Base-by-base conservation (phyloP, 2,113 vertebrate genomes). In the Dendropsophus ebraccatus region DNA sequence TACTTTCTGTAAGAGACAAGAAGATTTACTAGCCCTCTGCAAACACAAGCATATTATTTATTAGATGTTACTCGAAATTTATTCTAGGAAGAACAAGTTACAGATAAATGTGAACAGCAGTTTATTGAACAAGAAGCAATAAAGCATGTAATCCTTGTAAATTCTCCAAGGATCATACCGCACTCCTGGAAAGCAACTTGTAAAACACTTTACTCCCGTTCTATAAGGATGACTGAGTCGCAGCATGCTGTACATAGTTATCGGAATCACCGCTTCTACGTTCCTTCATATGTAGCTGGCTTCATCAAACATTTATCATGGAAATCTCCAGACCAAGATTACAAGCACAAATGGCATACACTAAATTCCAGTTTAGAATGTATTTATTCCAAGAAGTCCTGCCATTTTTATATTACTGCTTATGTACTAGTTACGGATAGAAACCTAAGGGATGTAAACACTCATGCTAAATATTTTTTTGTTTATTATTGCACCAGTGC, bases 51-150 rank as follows among this genome's bases (percentile, higher is more conserved):
- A 86, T 70, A 73, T 86, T 81, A 86, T 86, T 86, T 81, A 81
- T 81, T 86, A 86, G 78, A 81, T 80, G 84, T 73, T 86, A 81
- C 85, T 62, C 54, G 45, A 72, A 86, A 81, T 86, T 72, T 86
- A 81, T 86, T 81, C 78, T 86, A 35, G 76, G 50, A 79, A 79
- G 84, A 86, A 86, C 84, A 86, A 79, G 76, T 86, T 86, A 80
- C 76, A 72, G 84, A 86, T 86, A 86, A 79, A 86, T 80, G 62
- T 56, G 76, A 86, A 80, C 84, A 86, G 76, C 84, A 70, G 84
- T 86, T 86, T 86, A 86, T 54, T 86, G 75, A 86, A 79, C 84
- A 86, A 81, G 67, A 81, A 86, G 85, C 85, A 86, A 74, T 86
- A 86, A 81, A 86, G 32, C 85, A 86, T 86, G 85, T 81, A 73